These are phyloP conservation scores for Cheilosia variabilis DNA, from an alignment of 2,888 invertebrate genomes.

Conservation along the genomic window DNA sequence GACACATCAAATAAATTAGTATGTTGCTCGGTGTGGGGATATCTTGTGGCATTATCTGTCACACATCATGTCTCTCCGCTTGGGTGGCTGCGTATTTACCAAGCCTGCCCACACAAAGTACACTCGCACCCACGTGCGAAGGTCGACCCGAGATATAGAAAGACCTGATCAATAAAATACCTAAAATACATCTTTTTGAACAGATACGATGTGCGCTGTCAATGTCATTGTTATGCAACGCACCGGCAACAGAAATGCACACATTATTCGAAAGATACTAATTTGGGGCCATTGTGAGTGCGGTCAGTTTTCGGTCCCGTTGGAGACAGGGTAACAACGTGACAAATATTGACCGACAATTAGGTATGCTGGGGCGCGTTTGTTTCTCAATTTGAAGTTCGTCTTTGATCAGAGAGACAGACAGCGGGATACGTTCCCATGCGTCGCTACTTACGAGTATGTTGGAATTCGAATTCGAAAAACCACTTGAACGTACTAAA, in stretches of 20 bases:
- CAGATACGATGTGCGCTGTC: background rate
- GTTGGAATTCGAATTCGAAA: slow-evolving; percentile 15
- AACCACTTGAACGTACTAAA: slow-evolving; percentile 44
- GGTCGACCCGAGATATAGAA: slow-evolving; percentile 6
- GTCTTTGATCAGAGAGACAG: slow-evolving; percentile 12
- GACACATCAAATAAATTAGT: slow-evolving; percentile 52
- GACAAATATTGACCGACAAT: slow-evolving; percentile 41
- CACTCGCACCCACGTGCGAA: slow-evolving; percentile 45
- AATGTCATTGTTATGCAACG: slow-evolving; percentile 65
- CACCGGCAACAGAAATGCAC: slow-evolving; percentile 19
- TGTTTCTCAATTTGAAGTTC: slow-evolving; percentile 34
- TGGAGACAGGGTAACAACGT: slow-evolving; percentile 19
- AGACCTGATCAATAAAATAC: slow-evolving; percentile 31
- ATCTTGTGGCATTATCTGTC: slow-evolving; percentile 43
- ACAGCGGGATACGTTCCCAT: slow-evolving; percentile 10
- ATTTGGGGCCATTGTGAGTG: slow-evolving; percentile 8
- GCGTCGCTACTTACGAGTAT: slow-evolving; percentile 4
- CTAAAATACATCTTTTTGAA: slow-evolving; percentile 14
- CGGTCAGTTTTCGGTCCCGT: background rate
- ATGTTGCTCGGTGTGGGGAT: background rate
- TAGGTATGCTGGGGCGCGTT: slow-evolving; percentile 41
- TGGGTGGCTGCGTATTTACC: slow-evolving; percentile 44
- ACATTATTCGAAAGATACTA: slow-evolving; percentile 16
- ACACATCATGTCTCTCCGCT: slow-evolving; percentile 26
- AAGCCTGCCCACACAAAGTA: slow-evolving; percentile 37